phyloP scores from a whole-genome alignment of 2,797 vertebrate species.

The Ciconia nigra region DNA sequence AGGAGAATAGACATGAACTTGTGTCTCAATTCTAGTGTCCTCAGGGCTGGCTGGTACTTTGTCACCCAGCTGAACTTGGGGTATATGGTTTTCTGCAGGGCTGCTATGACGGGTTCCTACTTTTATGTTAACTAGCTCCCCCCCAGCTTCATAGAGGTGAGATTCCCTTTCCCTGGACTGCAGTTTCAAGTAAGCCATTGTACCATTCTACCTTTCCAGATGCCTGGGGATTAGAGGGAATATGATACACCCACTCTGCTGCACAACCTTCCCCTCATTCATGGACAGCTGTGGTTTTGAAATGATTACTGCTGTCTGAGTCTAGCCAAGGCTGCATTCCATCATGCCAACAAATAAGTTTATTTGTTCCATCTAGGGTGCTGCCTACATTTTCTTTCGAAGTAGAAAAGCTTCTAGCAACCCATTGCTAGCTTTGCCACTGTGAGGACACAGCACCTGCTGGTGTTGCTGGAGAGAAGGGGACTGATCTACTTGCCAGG shows the following conservation, averaged over 20 bases:
- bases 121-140: not conserved
- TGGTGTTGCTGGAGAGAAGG: not conserved
- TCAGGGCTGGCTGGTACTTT: not conserved
- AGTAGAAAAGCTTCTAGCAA: not conserved
- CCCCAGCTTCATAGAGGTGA: not conserved
- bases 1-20: not conserved
- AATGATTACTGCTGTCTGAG: not conserved
- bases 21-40: not conserved
- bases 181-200: not conserved
- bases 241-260: fast-evolving
- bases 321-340: not conserved
- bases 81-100: not conserved
- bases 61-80: not conserved
- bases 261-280: not conserved
- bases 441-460: not conserved
- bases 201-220: not conserved
- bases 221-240: not conserved
- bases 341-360: not conserved
- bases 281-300: not conserved
- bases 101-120: not conserved
- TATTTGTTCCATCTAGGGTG: not conserved
- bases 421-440: not conserved
- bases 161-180: not conserved
- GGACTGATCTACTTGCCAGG: not conserved
- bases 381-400: not conserved